phyloP scores from a whole-genome alignment of 2,888 invertebrate genomes.

The Urechis unicinctus region DNA sequence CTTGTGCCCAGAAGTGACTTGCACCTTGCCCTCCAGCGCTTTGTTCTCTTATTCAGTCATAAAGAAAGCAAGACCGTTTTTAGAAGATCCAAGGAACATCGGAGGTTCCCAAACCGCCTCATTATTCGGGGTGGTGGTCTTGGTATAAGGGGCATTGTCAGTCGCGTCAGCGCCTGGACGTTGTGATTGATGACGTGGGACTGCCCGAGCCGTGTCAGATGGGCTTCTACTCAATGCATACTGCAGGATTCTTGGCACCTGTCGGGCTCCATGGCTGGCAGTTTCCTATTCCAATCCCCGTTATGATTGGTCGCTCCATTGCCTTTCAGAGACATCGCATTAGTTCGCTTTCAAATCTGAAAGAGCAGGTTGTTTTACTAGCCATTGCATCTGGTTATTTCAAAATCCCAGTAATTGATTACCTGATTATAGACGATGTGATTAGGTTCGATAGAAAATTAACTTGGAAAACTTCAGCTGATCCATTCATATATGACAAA shows the following conservation, averaged over 20 bases:
- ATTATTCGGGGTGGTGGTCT: constrained; percentile 10
- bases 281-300: constrained; percentile 2
- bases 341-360: no score
- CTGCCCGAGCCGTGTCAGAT: constrained; percentile 1
- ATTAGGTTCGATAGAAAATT: no score
- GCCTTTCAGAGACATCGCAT: no score
- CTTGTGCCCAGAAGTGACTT: constrained; percentile 12
- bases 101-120: constrained; percentile 13
- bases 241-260: constrained; percentile 8
- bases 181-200: constrained; percentile 14
- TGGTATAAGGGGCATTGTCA: constrained; percentile 12
- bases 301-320: constrained; percentile 4
- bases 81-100: constrained; percentile 10
- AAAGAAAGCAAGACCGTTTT: constrained; percentile 5
- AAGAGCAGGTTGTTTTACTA: no score
- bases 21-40: constrained; percentile 13
- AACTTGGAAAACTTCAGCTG: no score
- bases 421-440: no score
- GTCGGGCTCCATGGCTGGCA: constrained; percentile 8
- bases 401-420: no score
- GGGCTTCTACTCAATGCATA: constrained; percentile 6
- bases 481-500: no score
- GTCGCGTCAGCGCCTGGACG: constrained; percentile 16
- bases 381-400: no score
- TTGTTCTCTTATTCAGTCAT: constrained; percentile 11